Evolutionary conservation across 1,140 invertebrate species (phyloP), one percentile per base, ranked within the genome.

Genomic region (Schmidtea mediterranea): DNA sequence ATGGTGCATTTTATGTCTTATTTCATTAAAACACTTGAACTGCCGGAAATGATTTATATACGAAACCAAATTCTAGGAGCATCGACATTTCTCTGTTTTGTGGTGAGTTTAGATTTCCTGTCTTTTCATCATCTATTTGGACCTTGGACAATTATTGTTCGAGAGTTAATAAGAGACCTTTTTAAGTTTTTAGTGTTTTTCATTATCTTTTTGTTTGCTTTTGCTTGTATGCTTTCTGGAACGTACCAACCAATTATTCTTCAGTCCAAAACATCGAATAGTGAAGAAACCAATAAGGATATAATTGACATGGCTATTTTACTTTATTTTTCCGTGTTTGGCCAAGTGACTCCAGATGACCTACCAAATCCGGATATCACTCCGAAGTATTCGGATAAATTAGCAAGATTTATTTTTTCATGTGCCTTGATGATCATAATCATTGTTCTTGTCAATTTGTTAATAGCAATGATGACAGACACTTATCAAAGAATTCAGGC

Each of bases 391-490:
- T 66, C 67, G 0, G 63, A 67, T 47, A 67, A 59, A 13, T 56
- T 73, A 23, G 55, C 69, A 15, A 72, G 71, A 54, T 55, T 71
- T 59, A 76, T 86, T 51, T 92, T 92, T 69, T 84, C 82, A 54
- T 76, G 82, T 59, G 94, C 92, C 75, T 80, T 92, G 76, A 76
- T 92, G 74, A 82, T 94, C 60, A 86, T 83, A 53, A 77, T 94
- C 56, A 80, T 95, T 66, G 89, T 94, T 57, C 75, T 95, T 56
- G 87, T 94, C 70, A 94, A 92, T 72, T 75, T 94, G 61, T 76
- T 95, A 57, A 95, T 95, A 75, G 89, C 89, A 70, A 94, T 95
- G 89, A 94, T 95, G 86, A 87, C 82, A 59, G 86, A 95, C 72
- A 95, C 89, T 55, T 95, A 95, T 67, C 86, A 94, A 67, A 73